Base-by-base conservation (phyloP, 2,113 vertebrate species). In the Panurus biarmicus region DNA sequence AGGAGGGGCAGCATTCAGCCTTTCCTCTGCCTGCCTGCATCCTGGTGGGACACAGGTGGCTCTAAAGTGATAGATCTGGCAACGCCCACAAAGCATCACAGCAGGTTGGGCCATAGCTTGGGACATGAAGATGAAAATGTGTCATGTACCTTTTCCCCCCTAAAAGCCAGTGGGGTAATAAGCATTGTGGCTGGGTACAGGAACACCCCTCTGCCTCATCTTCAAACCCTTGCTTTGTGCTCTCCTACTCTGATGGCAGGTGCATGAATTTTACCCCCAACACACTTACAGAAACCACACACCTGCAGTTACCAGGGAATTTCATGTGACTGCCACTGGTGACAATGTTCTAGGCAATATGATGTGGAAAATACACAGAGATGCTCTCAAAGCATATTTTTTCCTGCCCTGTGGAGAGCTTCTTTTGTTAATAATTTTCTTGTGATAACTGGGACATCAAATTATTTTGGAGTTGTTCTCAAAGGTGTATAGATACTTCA, bases 381-480 rank as follows among this genome's bases (percentile, higher is more conserved):
- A 40, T 83, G 60, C 56, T 78, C 76, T 50, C 78, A 69, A 94
- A 78, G 61, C 53, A 19, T 36, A 29, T 42, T 86, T 77, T 76
- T 33, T 40, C 73, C 54, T 76, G 77, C 58, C 70, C 40, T 58
- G 35, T 57, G 53, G 29, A 72, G 29, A 69, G 38, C n/a, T 89
- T 57, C 61, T 89, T 86, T 72, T 75, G 74, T 79, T 92, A 91
- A 26, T 75, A 60, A 89, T 69, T 85, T 91, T 65, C 48, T 71
- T 48, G 70, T 82, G 65, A 58, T 92, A 89, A 81, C 67, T 78
- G 62, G 81, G 58, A 90, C 66, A 91, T 79, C 81, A 79, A 75
- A 87, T 92, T 75, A 89, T 95, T 95, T 89, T 92, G 91, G 82
- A 85, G 54, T 47, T 94, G 61, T 65, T 87, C 91, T 92, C 94